These are phyloP conservation scores for Polypterus bichir DNA, from an alignment of 2,113 vertebrate genomes.

Conservation along the genomic window DNA sequence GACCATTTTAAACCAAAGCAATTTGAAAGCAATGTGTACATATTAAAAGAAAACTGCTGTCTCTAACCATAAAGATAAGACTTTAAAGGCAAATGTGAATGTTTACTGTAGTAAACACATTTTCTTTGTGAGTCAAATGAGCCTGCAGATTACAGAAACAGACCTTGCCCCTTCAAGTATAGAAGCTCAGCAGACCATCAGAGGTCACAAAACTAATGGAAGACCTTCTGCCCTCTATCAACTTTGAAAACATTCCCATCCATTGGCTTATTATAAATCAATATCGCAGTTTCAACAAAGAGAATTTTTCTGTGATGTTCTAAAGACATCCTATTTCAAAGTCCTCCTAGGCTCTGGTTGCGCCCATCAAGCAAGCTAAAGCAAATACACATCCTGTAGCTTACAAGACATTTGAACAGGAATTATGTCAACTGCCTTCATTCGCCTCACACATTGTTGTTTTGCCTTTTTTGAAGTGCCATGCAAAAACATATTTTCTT, in stretches of 20 bases:
- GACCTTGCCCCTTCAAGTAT: conserved; percentile 25
- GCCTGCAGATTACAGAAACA: not conserved
- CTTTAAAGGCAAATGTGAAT: not conserved
- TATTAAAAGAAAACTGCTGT: too few species aligned
- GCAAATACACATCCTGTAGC: too few species aligned
- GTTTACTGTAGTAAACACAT: not conserved
- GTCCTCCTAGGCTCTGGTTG: conserved; percentile 19
- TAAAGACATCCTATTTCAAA: conserved; percentile 50
- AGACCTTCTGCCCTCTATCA: conserved; percentile 49
- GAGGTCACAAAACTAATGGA: conserved; percentile 61
- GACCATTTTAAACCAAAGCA: too few species aligned
- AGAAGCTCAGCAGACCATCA: conserved; percentile 27
- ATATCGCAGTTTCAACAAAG: conserved; percentile 35
- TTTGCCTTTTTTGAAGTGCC: too few species aligned
- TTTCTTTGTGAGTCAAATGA: not conserved
- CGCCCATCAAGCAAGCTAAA: not conserved
- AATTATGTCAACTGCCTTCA: too few species aligned
- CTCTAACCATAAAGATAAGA: not conserved
- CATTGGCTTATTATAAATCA: conserved; percentile 55
- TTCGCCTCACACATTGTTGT: conserved; percentile 11
- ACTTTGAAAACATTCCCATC: conserved; percentile 43
- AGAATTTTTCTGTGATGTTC: conserved; percentile 43
- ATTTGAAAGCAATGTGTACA: too few species aligned
- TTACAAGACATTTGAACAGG: too few species aligned
- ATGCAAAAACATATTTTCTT: too few species aligned